Evolutionary conservation across 2,113 vertebrate genomes (phyloP), one percentile per base, ranked within the genome.

Genomic region (Alectura lathami): DNA sequence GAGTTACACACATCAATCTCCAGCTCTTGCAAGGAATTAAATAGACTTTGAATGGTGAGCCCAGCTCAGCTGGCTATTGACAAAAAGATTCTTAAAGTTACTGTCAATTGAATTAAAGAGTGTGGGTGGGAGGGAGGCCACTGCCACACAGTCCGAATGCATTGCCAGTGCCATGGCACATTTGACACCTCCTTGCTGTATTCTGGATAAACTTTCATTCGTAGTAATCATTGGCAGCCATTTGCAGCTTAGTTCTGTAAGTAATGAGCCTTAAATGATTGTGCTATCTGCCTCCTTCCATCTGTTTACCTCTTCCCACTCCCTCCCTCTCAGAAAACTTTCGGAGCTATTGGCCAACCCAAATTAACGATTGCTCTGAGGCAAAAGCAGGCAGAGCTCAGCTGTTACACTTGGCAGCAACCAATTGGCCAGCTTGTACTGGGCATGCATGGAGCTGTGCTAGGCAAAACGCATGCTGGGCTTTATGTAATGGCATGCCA

Each of bases 291-390:
- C 27, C 57, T 88, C 48, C 85, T 85, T 80, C 78, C 85, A 83
- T 57, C 72, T 89, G 67, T 69, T 93, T 86, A 86, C 63, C 42
- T 80, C 88, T 80, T 93, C 32, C 70, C 5, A 29, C 70, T 85
- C 70, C 24, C 40, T 94, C 56, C 32, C 63, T 76, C 48, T 17
- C 48, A 38, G 85, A 62, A 86, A 94, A 89, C 63, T 83, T 95
- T 59, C 48, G 34, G 90, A 89, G 83, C 59, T 89, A 63, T 38
- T 83, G 85, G 90, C 79, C 79, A 86, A 88, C 47, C 57, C 59
- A 62, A 53, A 69, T 62, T 7, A 62, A 53, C 0, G 11, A 48
- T 4, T 43, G 51, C 43, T 47, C 36, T 8, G 32, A 80, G 47
- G 53, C 38, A 80, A 73, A 21, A 50, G 53, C 34, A 45, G 43